A percentile compares a stretch with the other conserved stretches of the same genome.
Conservation (phyloP, 2,888 invertebrate species). For the Amiota minor region DNA sequence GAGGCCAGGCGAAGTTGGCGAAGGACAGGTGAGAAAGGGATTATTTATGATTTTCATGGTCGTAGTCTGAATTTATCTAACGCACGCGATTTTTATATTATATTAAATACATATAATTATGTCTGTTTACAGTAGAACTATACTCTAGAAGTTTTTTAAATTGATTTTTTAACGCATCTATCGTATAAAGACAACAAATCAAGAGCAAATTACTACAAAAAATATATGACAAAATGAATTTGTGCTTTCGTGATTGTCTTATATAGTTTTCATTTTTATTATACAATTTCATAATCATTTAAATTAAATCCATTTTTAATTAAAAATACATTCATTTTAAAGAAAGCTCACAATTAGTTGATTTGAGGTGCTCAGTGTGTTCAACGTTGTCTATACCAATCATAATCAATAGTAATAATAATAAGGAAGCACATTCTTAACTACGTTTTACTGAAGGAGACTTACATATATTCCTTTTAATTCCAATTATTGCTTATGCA, state of each 20-base stretch:
- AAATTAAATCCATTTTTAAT: too few relatives aligned
- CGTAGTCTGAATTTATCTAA: slow-evolving; percentile 17
- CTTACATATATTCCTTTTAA: too few relatives aligned
- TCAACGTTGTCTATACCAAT: too few relatives aligned
- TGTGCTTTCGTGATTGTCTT: slow-evolving; percentile 12
- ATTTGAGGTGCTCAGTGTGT: too few relatives aligned
- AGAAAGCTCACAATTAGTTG: too few relatives aligned
- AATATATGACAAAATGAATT: slow-evolving; percentile 35
- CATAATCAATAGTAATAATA: too few relatives aligned
- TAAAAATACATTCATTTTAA: too few relatives aligned
- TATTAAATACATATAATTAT: background rate
- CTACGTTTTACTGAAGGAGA: too few relatives aligned
- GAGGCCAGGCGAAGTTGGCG: slow-evolving; percentile 84
- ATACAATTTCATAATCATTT: background rate
- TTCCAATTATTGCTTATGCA: too few relatives aligned
- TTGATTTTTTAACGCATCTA: slow-evolving; percentile 2
- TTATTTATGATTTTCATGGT: slow-evolving; percentile 6
- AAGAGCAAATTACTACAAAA: slow-evolving; percentile 37
- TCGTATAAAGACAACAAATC: slow-evolving; percentile 5
- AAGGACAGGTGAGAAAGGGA: slow-evolving; percentile 79
- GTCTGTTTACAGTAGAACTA: slow-evolving; percentile 9
- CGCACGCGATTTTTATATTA: slow-evolving; percentile 22
- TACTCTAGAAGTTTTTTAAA: slow-evolving; percentile 1
- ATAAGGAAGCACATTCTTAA: too few relatives aligned
- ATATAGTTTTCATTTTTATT: background rate